Evolutionary conservation across 2,797 vertebrate species (phyloP), one percentile per base, ranked within the genome.

Genomic region (Notoglanidium macrostoma): DNA sequence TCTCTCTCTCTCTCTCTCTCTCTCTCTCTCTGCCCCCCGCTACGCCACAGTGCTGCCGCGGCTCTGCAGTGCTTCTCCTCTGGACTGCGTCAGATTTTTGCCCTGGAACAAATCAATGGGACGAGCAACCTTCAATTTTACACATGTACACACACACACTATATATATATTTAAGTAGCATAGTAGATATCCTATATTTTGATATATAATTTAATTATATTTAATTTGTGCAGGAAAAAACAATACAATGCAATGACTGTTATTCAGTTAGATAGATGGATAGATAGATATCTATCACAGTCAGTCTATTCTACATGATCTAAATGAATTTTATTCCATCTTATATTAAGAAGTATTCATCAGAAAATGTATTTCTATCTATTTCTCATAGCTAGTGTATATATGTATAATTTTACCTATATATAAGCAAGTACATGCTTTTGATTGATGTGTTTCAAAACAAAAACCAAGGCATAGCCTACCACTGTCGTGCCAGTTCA

Each of bases 31-130:
- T 76, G 73, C 73, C 46, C 73, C 83, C 49, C 26, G 74, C 51
- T 55, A 35, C 51, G 7, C 51, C 29, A 78, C 76, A 57, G 51
- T 57, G 51, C 76, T 57, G 29, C 74, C 49, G 26, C 72, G 10
- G 35, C 55, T 72, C 86, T 74, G 86, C 86, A 84, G 86, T 87
- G 83, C 23, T 68, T 8, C 57, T 84, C n/a, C 44, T 84, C 74
- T 65, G 17, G 86, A 87, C 86, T 87, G 87, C 87, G 87, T 87
- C 83, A 88, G 87, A 85, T 88, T 88, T 88, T 80, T 81, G 15
- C 72, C 84, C 76, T 80, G 86, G 44, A 83, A 76, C 29, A 87
- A 83, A 67, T 55, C 49, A 87, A 46, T 82, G 67, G n/a, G 67
- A 54, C n/a, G 40, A 44, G 44, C 80, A 76, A 85, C 40, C 70